Percentiles rank a stretch among this genome's conserved stretches.
Conservation (phyloP, 2,113 vertebrate genomes). For the Coturnix japonica region DNA sequence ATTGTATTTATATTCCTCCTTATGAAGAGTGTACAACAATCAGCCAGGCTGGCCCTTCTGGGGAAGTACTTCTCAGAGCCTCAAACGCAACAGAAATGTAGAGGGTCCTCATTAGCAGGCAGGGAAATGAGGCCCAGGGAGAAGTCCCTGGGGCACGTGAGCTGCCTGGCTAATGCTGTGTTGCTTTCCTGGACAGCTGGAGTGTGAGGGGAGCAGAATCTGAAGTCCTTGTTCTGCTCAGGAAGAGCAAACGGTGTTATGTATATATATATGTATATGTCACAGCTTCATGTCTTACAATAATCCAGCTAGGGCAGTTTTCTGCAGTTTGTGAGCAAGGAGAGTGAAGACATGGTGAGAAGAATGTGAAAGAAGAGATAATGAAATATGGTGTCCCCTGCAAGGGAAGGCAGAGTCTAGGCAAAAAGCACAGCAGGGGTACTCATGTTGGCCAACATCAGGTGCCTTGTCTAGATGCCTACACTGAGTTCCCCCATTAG, state of each 20-base stretch:
- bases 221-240: neutral
- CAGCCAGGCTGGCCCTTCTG: neutral
- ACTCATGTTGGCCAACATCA: neutral
- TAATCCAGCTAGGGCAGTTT: neutral
- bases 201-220: neutral
- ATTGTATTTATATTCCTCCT: neutral
- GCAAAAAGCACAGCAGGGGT: fast-evolving
- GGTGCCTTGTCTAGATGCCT: fast-evolving
- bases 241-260: neutral
- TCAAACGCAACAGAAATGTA: neutral
- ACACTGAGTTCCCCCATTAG: neutral
- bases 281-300: neutral
- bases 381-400: fast-evolving
- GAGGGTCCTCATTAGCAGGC: fast-evolving
- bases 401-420: fast-evolving
- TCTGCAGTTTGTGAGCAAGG: neutral
- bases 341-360: neutral
- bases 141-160: neutral
- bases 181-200: neutral
- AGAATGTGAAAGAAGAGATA: neutral
- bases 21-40: neutral
- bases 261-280: neutral
- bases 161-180: neutral
- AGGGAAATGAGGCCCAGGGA: fast-evolving
- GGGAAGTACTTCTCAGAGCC: neutral